phyloP scores from a whole-genome alignment of 2,888 invertebrate species.

The Sesamia inferens region DNA sequence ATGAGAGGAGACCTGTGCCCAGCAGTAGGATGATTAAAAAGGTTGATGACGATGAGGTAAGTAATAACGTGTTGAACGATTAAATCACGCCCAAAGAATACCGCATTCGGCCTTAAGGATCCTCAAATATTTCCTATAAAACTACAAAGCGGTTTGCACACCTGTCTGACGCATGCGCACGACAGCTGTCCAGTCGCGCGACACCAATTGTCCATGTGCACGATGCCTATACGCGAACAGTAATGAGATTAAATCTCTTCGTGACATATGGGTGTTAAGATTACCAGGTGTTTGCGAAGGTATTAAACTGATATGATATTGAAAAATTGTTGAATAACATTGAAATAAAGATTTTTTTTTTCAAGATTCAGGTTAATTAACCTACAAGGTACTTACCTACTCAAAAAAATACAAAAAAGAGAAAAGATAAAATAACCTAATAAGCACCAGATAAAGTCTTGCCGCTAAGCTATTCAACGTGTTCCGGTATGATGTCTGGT shows the following conservation, averaged over 20 bases:
- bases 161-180: conserved; percentile 69
- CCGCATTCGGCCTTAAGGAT: conserved; percentile 16
- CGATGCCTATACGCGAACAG: conserved; percentile 47
- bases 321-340: neutral
- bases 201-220: conserved; percentile 65
- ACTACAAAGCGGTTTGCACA: conserved; percentile 57
- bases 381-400: neutral
- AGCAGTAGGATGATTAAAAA: too few species aligned
- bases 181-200: conserved; percentile 57
- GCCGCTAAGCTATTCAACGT: too few species aligned
- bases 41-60: too few species aligned
- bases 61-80: neutral
- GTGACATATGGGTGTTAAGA: conserved; percentile 64
- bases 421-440: neutral
- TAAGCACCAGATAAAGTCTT: too few species aligned
- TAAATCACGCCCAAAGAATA: neutral
- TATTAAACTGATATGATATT: conserved; percentile 31
- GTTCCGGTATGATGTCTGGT: too few species aligned
- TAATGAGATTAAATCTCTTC: conserved; percentile 72
- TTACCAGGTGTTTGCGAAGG: conserved; percentile 58
- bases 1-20: too few species aligned
- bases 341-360: neutral
- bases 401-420: neutral
- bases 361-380: neutral
- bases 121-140: conserved; percentile 21